These are phyloP conservation scores for Ellobius talpinus DNA, from an alignment of 2,113 vertebrate genomes.

Conservation along the genomic window DNA sequence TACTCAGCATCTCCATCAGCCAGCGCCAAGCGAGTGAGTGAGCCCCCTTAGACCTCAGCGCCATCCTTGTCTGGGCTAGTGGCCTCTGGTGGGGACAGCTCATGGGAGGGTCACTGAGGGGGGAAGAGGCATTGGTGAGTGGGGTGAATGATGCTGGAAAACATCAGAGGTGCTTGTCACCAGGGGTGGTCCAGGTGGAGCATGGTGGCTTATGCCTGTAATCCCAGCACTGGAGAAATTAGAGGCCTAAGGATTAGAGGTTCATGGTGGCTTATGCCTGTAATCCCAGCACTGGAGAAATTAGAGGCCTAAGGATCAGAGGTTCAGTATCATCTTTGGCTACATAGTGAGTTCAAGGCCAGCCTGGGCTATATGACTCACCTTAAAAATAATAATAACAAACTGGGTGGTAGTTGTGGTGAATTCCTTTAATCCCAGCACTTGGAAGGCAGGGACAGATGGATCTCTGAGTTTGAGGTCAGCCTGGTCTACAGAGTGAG, in stretches of 20 bases:
- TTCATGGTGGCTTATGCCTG: not conserved
- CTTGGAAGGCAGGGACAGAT: not conserved
- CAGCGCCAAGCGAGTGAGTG: not conserved
- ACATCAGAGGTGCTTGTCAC: not conserved
- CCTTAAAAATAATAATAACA: not conserved
- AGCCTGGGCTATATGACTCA: not conserved
- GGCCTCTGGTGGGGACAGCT: not conserved
- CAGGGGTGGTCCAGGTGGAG: not conserved
- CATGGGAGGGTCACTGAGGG: not conserved
- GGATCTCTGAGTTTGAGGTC: not conserved
- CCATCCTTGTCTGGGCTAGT: not conserved
- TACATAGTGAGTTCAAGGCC: not conserved
- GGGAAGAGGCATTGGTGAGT: not conserved
- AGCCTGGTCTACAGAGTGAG: not conserved
- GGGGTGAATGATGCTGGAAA: not conserved
- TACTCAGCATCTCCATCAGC: not conserved
- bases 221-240: not conserved
- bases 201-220: not conserved
- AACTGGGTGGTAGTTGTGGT: not conserved
- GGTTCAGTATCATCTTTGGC: not conserved
- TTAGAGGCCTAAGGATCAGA: too few relatives aligned
- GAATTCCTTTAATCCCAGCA: not conserved
- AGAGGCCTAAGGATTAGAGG: too few relatives aligned
- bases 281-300: not conserved
- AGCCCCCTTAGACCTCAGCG: not conserved